Percentiles rank a stretch among this genome's conserved stretches.
Conservation (phyloP, 2,888 invertebrate genomes). For the Parascotia fuliginaria region DNA sequence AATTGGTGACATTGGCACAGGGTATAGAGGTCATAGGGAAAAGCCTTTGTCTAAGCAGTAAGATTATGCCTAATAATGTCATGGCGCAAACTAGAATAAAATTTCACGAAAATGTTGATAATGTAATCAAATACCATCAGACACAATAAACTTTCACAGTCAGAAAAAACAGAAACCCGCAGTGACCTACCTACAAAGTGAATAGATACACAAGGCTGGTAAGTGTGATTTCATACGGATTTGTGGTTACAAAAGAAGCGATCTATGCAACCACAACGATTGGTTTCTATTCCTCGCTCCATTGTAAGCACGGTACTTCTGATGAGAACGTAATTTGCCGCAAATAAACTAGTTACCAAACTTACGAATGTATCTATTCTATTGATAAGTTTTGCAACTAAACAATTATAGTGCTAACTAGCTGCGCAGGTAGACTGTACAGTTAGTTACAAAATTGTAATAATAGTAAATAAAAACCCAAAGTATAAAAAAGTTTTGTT, state of each 20-base stretch:
- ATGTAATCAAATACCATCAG: not conserved
- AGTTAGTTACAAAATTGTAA: too few species aligned
- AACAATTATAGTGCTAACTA: constrained; percentile 34
- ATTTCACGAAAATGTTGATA: too few species aligned
- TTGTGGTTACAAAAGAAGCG: constrained; percentile 72
- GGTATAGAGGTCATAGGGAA: too few species aligned
- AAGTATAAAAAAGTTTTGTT: too few species aligned
- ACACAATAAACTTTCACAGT: constrained; percentile 7
- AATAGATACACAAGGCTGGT: constrained; percentile 23
- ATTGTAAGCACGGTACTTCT: constrained; percentile 46
- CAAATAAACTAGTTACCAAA: constrained; percentile 53
- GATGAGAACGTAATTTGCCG: constrained; percentile 67
- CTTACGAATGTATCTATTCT: constrained; percentile 42
- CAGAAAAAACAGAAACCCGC: constrained; percentile 6
- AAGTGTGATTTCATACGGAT: constrained; percentile 61
- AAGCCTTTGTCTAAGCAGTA: too few species aligned
- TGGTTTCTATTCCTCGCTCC: constrained; percentile 59
- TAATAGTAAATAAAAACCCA: too few species aligned
- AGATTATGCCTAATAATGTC: too few species aligned
- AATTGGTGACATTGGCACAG: too few species aligned
- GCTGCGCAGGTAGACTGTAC: constrained; percentile 7
- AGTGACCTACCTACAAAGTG: constrained; percentile 34
- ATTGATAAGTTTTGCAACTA: constrained; percentile 48
- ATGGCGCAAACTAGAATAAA: too few species aligned
- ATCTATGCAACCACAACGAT: constrained; percentile 66